Conservation (phyloP, 2,888 invertebrate genomes). For the Fragum fragum region DNA sequence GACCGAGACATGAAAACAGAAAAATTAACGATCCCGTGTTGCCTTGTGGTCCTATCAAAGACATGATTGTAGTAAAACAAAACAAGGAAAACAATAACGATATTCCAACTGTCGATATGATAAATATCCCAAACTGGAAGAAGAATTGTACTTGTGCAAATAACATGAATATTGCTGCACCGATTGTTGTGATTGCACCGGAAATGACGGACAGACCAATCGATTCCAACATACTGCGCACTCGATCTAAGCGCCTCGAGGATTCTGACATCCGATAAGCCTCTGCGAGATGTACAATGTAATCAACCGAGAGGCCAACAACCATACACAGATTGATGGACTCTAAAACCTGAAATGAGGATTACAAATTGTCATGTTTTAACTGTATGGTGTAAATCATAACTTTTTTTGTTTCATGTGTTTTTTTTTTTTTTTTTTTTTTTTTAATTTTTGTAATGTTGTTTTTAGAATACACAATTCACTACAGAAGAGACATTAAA, state of each 20-base stretch:
- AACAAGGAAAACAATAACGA: slow-evolving; percentile 77
- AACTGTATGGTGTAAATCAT: too few species aligned
- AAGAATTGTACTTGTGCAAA: slow-evolving; percentile 79
- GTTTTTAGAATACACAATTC: too few species aligned
- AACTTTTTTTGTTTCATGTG: too few species aligned
- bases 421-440: too few species aligned
- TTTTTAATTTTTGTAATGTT: too few species aligned
- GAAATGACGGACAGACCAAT: slow-evolving; percentile 80
- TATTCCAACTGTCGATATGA: slow-evolving; percentile 77
- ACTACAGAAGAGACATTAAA: too few species aligned
- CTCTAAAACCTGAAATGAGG: slow-evolving; percentile 80
- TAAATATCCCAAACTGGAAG: slow-evolving; percentile 80
- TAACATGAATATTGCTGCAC: slow-evolving; percentile 78
- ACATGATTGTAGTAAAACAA: slow-evolving; percentile 74
- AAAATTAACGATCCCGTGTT: slow-evolving; percentile 67
- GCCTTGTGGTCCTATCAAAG: slow-evolving; percentile 77
- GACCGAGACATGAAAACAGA: slow-evolving; percentile 19
- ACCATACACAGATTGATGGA: slow-evolving; percentile 79
- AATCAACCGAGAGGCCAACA: slow-evolving; percentile 80
- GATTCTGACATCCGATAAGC: slow-evolving; percentile 73
- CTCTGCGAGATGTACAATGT: slow-evolving; percentile 81
- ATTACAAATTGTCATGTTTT: too few species aligned
- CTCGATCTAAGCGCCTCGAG: slow-evolving; percentile 68
- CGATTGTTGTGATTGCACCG: slow-evolving; percentile 80
- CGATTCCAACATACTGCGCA: slow-evolving; percentile 72